Evolutionary conservation across 2,888 invertebrate species (phyloP).

Genomic region (Limnephilus auricula): DNA sequence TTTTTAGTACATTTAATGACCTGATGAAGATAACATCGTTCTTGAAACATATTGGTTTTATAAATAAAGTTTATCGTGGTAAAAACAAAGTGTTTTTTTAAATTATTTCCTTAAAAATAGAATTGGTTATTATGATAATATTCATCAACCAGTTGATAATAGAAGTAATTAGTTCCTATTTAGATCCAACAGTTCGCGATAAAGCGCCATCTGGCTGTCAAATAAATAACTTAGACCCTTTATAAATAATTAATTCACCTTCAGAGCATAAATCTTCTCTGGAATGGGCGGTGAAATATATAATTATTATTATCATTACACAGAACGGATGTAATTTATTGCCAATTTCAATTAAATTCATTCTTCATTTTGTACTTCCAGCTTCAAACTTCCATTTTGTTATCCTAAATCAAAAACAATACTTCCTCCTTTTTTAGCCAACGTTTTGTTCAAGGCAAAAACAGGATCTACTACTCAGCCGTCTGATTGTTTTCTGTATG

Average conservation of each 20-base stretch:
- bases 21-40: too few species aligned
- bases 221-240: constrained; percentile 24
- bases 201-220: constrained; percentile 2
- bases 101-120: too few species aligned
- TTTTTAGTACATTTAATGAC: too few species aligned
- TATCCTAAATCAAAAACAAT: too few species aligned
- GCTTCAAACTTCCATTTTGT: neutral
- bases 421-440: too few species aligned
- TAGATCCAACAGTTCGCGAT: neutral
- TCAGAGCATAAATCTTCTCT: neutral
- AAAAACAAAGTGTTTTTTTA: too few species aligned
- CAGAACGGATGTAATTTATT: neutral
- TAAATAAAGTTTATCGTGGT: too few species aligned
- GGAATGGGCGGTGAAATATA: neutral
- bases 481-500: too few species aligned
- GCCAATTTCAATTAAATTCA: neutral
- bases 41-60: too few species aligned
- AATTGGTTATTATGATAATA: neutral
- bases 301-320: neutral
- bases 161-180: neutral
- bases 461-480: too few species aligned
- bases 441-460: too few species aligned
- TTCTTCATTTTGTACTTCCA: neutral
- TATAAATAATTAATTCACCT: constrained; percentile 24
- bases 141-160: neutral